phyloP scores from a whole-genome alignment of 2,888 invertebrate genomes.

The Megalurothrips usitatus region DNA sequence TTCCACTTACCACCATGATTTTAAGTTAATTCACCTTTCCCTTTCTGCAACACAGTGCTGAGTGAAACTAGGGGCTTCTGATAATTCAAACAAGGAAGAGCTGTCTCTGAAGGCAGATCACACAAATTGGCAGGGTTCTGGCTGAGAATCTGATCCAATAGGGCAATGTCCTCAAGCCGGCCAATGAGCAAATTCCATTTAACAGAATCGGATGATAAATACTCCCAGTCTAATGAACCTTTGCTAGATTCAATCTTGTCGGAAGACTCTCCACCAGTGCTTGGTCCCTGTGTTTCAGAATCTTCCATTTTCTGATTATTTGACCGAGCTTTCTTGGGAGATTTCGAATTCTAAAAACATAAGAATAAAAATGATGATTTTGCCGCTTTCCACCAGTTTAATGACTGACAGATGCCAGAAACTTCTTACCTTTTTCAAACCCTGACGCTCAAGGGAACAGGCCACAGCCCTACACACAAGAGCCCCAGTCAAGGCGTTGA shows the following conservation, averaged over 20 bases:
- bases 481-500: constrained; percentile 75
- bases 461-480: constrained; percentile 76
- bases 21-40: constrained; percentile 44
- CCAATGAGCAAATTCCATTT: constrained; percentile 82
- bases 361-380: constrained; percentile 1
- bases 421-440: constrained; percentile 32
- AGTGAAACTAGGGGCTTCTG: constrained; percentile 45
- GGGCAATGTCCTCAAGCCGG: constrained; percentile 82
- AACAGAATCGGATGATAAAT: constrained; percentile 76
- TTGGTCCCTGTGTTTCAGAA: neutral
- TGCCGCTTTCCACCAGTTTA: constrained; percentile 32
- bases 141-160: constrained; percentile 53
- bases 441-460: constrained; percentile 47
- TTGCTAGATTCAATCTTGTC: constrained; percentile 27
- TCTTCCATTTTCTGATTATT: neutral
- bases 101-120: neutral
- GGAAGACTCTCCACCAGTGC: neutral
- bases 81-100: constrained; percentile 37
- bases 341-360: constrained; percentile 35
- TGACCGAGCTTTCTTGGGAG: constrained; percentile 34
- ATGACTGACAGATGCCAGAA: constrained; percentile 33
- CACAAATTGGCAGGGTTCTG: constrained; percentile 25
- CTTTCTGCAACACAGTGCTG: constrained; percentile 45
- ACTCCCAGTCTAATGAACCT: constrained; percentile 61
- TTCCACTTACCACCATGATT: neutral